These are phyloP conservation scores for Spondyliosoma cantharus DNA, from an alignment of 2,797 vertebrate species.

Conservation along the genomic window DNA sequence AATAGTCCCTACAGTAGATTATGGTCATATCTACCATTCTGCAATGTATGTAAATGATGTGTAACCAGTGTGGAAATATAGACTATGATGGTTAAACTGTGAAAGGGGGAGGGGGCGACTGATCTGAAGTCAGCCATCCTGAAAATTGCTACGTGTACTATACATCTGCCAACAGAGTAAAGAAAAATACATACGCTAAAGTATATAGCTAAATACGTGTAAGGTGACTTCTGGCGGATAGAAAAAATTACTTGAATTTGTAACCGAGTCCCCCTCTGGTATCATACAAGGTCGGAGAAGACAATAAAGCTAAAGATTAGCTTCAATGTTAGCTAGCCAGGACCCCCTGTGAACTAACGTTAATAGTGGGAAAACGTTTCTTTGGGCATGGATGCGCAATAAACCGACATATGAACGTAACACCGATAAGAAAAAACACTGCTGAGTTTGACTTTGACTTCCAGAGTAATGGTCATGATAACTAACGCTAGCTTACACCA, in stretches of 20 bases:
- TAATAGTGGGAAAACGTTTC: not conserved
- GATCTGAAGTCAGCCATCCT: conserved; percentile 34
- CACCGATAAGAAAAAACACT: not conserved
- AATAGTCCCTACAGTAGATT: no score
- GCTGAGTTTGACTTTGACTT: not conserved
- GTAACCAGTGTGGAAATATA: not conserved
- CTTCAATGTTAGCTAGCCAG: conserved; percentile 2
- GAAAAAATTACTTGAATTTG: not conserved
- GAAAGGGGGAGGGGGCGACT: conserved; percentile 5
- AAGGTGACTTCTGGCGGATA: not conserved
- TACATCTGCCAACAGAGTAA: conserved; percentile 8
- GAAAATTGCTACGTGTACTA: conserved; percentile 41
- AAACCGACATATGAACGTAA: not conserved
- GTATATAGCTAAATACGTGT: not conserved
- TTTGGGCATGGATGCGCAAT: no score
- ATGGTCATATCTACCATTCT: not conserved
- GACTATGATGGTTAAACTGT: not conserved
- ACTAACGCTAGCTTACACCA: not conserved
- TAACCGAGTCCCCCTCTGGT: not conserved
- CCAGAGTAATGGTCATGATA: no score
- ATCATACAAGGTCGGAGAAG: not conserved
- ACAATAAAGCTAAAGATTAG: conserved; percentile 10
- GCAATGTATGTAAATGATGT: not conserved
- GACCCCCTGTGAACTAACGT: not conserved
- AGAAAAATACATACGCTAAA: not conserved